Percentiles rank a stretch among this genome's conserved stretches.
Evolutionary conservation across 2,888 invertebrate species (phyloP).

Genomic region (Nymphalis polychloros): DNA sequence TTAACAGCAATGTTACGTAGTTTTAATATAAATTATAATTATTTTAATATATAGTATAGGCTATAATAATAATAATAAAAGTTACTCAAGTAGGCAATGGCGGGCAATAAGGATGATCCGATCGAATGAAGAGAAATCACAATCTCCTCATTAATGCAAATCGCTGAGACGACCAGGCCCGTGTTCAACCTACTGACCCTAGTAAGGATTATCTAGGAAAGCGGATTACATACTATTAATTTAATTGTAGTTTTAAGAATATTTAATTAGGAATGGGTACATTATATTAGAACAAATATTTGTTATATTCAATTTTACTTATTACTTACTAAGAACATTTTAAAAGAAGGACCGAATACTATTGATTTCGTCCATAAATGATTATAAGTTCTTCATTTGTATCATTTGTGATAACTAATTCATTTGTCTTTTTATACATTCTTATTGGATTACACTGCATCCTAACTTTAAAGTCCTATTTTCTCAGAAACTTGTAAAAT

Average conservation of each 20-base stretch:
- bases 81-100: neutral
- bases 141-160: slow-evolving; percentile 73
- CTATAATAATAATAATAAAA: neutral
- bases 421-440: too few relatives aligned
- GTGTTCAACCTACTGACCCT: slow-evolving; percentile 74
- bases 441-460: too few relatives aligned
- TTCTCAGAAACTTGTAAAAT: slow-evolving; percentile 1
- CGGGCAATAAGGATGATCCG: slow-evolving; percentile 7
- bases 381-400: too few relatives aligned
- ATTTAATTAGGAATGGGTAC: neutral
- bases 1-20: too few relatives aligned
- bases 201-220: slow-evolving; percentile 51
- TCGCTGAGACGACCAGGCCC: slow-evolving; percentile 51
- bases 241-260: slow-evolving; percentile 13
- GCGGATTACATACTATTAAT: slow-evolving; percentile 29
- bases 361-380: too few relatives aligned
- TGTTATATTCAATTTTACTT: neutral
- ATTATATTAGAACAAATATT: neutral
- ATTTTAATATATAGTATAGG: slow-evolving; percentile 10
- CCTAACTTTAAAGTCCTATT: too few relatives aligned
- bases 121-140: slow-evolving; percentile 59
- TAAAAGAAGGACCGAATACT: too few relatives aligned
- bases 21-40: slow-evolving; percentile 18
- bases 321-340: neutral
- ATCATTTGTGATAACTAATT: too few relatives aligned